These are phyloP conservation scores for Spatula clypeata DNA, from an alignment of 2,797 vertebrate species.

Conservation along the genomic window DNA sequence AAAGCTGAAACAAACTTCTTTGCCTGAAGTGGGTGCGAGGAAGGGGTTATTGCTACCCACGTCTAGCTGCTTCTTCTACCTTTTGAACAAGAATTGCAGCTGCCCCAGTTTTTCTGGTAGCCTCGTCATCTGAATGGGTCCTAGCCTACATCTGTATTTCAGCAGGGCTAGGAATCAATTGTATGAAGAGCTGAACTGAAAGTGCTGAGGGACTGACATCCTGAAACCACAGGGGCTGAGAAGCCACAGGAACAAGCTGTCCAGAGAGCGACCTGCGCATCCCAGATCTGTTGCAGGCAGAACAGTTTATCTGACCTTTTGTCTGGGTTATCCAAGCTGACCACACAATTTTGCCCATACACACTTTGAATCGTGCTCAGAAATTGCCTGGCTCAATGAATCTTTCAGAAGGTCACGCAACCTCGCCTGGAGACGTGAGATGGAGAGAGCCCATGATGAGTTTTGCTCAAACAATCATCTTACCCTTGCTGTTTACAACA, in stretches of 20 bases:
- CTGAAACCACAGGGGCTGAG: neutral
- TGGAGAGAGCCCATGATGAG: accelerated
- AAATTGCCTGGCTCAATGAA: neutral
- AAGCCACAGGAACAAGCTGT: neutral
- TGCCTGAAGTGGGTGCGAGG: neutral
- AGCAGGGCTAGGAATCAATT: neutral
- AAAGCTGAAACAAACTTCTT: neutral
- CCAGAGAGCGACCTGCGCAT: accelerated
- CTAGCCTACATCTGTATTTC: neutral
- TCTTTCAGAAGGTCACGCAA: neutral
- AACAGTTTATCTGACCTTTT: neutral
- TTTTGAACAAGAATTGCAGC: neutral
- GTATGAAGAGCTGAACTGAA: neutral
- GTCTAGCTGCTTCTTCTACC: neutral
- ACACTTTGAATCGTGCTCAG: neutral
- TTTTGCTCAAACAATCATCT: neutral
- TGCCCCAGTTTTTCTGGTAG: neutral
- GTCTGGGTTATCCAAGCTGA: neutral
- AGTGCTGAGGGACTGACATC: neutral
- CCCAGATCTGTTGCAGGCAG: neutral
- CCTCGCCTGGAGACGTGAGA: neutral
- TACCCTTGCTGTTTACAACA: accelerated
- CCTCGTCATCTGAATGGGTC: neutral
- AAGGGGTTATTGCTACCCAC: neutral
- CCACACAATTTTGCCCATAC: neutral